Evolutionary conservation across 2,113 vertebrate species (phyloP).

Genomic region (Scytalopus superciliaris): DNA sequence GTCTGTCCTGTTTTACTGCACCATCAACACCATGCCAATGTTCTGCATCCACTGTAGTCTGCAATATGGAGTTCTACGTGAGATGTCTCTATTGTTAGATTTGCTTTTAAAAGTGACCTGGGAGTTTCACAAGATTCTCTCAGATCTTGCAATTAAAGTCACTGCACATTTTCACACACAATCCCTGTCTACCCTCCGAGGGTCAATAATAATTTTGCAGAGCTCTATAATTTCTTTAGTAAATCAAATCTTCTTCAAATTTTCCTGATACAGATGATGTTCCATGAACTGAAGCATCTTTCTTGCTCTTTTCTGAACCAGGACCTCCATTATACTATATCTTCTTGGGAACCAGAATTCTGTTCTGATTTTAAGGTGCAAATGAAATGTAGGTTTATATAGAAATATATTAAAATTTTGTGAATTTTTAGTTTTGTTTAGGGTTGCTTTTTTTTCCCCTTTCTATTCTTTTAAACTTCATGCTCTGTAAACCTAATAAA

Average conservation of each 20-base stretch:
- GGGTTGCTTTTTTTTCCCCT: rapidly evolving
- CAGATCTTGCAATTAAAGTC: neutral
- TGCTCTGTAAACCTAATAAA: neutral
- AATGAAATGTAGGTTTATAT: neutral
- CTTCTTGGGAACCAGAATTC: neutral
- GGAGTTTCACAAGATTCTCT: neutral
- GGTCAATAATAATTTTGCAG: neutral
- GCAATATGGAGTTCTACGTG: neutral
- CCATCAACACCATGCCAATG: neutral
- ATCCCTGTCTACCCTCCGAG: neutral
- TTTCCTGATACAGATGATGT: neutral
- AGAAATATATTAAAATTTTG: neutral
- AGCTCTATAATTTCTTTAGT: neutral
- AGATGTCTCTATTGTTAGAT: neutral
- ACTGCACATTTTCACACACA: neutral
- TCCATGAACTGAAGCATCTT: neutral
- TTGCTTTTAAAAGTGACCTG: neutral
- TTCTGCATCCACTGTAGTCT: neutral
- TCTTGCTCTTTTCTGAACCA: neutral
- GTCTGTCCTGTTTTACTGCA: neutral
- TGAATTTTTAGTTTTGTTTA: neutral
- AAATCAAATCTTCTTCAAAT: neutral
- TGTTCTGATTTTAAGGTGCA: neutral
- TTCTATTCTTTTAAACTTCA: neutral
- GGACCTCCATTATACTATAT: neutral